phyloP scores from a whole-genome alignment of 2,797 vertebrate species.

The Prionace glauca region DNA sequence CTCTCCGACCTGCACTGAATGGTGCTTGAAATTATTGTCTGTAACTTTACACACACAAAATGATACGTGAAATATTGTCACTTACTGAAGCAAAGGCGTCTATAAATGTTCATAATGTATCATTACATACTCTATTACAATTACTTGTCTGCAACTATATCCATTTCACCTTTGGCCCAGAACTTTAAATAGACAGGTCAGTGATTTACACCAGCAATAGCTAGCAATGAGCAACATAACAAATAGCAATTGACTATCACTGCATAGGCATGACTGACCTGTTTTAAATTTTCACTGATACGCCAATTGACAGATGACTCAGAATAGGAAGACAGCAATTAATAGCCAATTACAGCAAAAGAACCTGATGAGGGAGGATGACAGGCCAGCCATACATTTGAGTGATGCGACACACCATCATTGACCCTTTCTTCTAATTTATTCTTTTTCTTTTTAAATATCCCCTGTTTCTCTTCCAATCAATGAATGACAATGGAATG shows the following conservation, averaged over 20 bases:
- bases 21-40: not conserved
- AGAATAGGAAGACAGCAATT: not conserved
- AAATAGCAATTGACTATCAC: not conserved
- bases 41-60: not conserved
- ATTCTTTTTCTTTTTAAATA: not conserved
- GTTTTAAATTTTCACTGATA: not conserved
- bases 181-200: not conserved
- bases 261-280: no score
- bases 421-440: not conserved
- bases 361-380: no score
- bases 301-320: not conserved
- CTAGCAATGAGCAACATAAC: no score
- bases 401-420: not conserved
- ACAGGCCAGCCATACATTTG: not conserved
- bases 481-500: not conserved
- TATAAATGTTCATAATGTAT: not conserved
- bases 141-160: not conserved
- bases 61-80: not conserved
- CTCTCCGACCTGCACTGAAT: not conserved
- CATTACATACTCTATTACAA: not conserved
- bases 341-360: not conserved
- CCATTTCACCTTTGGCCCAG: constrained; percentile 7
- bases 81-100: not conserved
- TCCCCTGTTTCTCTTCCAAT: not conserved
- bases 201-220: not conserved